Percentiles rank a stretch among this genome's conserved stretches.
Evolutionary conservation across 2,113 vertebrate genomes (phyloP).

Genomic region (Heterotis niloticus): DNA sequence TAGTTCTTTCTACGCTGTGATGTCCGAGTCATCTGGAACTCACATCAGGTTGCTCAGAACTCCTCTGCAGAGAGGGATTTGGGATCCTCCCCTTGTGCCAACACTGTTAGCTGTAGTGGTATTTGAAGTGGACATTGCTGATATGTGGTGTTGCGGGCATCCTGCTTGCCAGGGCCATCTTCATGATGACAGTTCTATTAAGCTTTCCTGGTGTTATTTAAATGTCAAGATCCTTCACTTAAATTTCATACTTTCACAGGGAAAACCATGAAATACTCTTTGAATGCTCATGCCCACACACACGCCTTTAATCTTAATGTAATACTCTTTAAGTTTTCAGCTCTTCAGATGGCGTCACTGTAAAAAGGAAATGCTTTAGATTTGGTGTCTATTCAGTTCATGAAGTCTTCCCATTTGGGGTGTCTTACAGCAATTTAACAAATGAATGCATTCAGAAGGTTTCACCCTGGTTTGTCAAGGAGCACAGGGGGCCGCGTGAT

Average conservation of each 20-base stretch:
- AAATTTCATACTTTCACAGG: not conserved
- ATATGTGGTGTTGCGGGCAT: not conserved
- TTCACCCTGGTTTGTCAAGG: too few relatives aligned
- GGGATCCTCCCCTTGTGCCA: too few relatives aligned
- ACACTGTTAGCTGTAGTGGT: too few relatives aligned
- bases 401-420: not conserved
- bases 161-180: not conserved
- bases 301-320: conserved; percentile 16
- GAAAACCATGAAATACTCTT: not conserved
- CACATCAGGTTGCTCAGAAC: too few relatives aligned
- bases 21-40: too few relatives aligned
- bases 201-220: not conserved
- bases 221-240: conserved; percentile 3
- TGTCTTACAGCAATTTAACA: not conserved
- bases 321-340: not conserved
- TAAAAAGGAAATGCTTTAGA: not conserved
- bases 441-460: too few relatives aligned
- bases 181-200: not conserved
- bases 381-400: not conserved
- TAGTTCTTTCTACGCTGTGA: too few relatives aligned
- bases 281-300: not conserved
- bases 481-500: too few relatives aligned
- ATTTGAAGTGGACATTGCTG: not conserved
- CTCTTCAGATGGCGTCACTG: not conserved
- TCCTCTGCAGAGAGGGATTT: too few relatives aligned